These are phyloP conservation scores for Melikaiella ostensackeni DNA, from an alignment of 2,888 invertebrate genomes.

Conservation along the genomic window DNA sequence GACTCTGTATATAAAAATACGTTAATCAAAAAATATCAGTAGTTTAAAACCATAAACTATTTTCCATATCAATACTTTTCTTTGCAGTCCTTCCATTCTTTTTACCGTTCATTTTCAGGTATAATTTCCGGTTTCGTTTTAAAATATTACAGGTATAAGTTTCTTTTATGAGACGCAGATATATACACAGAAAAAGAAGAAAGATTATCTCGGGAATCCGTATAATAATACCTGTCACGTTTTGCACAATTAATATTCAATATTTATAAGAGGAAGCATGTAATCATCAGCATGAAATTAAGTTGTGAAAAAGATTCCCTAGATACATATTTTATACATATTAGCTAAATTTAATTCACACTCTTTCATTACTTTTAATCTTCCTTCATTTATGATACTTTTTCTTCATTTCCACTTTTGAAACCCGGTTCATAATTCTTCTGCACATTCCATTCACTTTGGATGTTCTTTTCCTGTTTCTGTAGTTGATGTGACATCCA, in stretches of 20 bases:
- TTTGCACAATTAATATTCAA: too few species aligned
- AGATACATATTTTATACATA: not conserved
- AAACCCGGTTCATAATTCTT: constrained; percentile 16
- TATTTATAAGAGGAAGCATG: too few species aligned
- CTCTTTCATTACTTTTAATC: not conserved
- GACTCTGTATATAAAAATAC: too few species aligned
- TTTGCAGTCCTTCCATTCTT: not conserved
- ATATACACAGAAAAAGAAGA: too few species aligned
- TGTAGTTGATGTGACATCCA: constrained; percentile 15
- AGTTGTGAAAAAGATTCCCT: not conserved
- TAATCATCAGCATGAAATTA: too few species aligned
- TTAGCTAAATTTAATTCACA: not conserved
- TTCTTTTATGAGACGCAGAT: too few species aligned
- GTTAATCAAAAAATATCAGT: too few species aligned
- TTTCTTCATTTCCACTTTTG: not conserved
- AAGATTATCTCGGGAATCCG: too few species aligned
- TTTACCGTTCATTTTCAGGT: not conserved
- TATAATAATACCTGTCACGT: too few species aligned
- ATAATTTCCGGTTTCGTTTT: not conserved
- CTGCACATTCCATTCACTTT: constrained; percentile 8
- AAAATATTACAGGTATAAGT: too few species aligned
- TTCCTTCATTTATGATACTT: not conserved
- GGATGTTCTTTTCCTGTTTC: constrained; percentile 17
- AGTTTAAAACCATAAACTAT: too few species aligned
- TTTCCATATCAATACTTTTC: not conserved